A percentile compares a stretch with the other conserved stretches of the same genome.
Evolutionary conservation across 2,888 invertebrate genomes (phyloP).

Genomic region (Caenorhabditis sp.): DNA sequence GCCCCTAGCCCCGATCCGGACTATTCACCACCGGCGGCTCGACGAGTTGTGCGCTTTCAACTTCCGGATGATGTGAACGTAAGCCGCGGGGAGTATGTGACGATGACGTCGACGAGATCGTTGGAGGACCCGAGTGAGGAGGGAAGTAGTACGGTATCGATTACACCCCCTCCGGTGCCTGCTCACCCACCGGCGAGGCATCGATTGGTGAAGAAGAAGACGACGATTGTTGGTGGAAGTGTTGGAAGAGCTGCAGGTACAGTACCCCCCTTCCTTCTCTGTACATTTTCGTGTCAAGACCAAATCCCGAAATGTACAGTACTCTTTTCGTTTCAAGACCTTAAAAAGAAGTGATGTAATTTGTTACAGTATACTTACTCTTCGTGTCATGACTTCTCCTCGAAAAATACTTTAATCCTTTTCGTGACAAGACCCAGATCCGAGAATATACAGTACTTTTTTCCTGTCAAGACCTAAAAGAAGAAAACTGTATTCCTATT

Average conservation of each 20-base stretch:
- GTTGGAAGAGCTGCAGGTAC: not conserved
- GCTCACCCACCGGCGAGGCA: conserved; percentile 40
- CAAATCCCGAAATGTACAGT: too few relatives aligned
- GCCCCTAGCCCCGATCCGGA: conserved; percentile 48
- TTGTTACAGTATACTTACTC: too few relatives aligned
- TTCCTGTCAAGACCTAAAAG: too few relatives aligned
- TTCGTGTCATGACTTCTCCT: too few relatives aligned
- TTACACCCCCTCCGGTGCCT: conserved; percentile 42
- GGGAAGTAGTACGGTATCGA: conserved; percentile 25
- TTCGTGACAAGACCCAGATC: too few relatives aligned
- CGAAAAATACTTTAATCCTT: too few relatives aligned
- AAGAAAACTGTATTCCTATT: too few relatives aligned
- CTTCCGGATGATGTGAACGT: conserved; percentile 13
- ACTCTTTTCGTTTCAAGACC: too few relatives aligned
- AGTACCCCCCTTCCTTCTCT: too few relatives aligned
- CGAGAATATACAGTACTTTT: too few relatives aligned
- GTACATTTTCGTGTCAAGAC: too few relatives aligned
- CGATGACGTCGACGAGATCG: conserved; percentile 6
- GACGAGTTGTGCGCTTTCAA: conserved; percentile 42
- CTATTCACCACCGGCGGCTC: conserved; percentile 49
- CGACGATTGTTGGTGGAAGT: not conserved
- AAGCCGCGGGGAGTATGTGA: conserved; percentile 36
- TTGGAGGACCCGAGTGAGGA: conserved; percentile 17
- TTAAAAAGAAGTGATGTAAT: too few relatives aligned
- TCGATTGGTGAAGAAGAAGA: conserved; percentile 31